phyloP scores from a whole-genome alignment of 2,113 vertebrate species.

The Pseudopodoces humilis region DNA sequence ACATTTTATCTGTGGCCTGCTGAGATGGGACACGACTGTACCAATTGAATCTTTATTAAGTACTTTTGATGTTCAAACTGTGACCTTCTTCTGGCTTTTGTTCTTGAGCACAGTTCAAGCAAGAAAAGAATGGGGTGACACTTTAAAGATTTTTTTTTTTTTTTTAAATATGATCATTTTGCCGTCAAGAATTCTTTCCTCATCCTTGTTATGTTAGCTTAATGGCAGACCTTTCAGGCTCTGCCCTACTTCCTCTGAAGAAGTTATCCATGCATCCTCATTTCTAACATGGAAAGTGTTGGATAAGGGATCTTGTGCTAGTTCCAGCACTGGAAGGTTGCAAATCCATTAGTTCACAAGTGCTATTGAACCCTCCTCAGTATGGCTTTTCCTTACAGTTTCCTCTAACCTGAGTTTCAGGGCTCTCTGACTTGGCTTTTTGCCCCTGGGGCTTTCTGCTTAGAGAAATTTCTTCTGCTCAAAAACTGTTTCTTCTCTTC shows the following conservation, averaged over 20 bases:
- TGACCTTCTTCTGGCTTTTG: conserved; percentile 25
- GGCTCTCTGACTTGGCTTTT: neutral
- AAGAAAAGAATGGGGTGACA: neutral
- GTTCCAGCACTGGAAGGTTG: neutral
- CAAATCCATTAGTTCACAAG: neutral
- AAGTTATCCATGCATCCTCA: neutral
- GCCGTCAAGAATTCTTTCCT: neutral
- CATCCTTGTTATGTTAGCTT: neutral
- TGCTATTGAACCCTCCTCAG: neutral
- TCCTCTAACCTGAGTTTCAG: neutral
- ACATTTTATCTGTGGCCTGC: neutral
- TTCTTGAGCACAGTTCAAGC: conserved; percentile 7
- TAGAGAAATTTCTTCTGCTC: neutral
- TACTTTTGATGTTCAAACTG: neutral
- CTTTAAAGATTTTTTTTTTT: neutral
- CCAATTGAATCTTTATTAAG: neutral
- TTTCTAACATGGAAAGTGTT: neutral
- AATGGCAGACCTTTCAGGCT: neutral
- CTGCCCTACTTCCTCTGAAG: neutral
- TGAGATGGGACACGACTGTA: neutral
- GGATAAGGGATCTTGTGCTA: neutral
- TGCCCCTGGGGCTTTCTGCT: neutral
- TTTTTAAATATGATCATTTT: neutral
- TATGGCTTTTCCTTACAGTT: neutral
- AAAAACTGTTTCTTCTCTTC: neutral